Base-by-base conservation (phyloP, 2,797 vertebrate genomes). In the Etheostoma nigrum region DNA sequence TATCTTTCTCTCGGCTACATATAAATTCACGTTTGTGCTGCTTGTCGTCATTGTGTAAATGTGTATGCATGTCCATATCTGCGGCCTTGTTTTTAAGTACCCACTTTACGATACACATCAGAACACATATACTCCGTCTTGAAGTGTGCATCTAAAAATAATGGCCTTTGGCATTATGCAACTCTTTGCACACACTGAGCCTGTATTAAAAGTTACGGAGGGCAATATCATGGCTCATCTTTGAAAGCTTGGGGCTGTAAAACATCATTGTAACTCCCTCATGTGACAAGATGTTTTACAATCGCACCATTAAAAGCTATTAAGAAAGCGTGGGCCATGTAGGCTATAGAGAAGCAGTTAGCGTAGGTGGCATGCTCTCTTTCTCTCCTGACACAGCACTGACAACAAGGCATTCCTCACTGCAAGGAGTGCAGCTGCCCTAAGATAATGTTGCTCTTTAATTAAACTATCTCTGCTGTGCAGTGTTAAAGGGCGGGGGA, bases 371-470 rank as follows among this genome's bases (percentile, higher is more conserved):
- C 71, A 19, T 48, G 52, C 71, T 47, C 40, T 72, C 70, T 72
- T 12, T 71, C 84, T 88, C 40, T 83, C 81, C 87, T 83, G 83
- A 89, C 76, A 25, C 81, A 77, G 85, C 83, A 82, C 66, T 84
- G 83, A 78, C 83, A 83, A 80, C 72, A 79, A 77, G 45, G 67
- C 85, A 86, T 81, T 90, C 82, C 83, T 84, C 74, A 15, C 48
- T 52, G 80, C 21, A n/a, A 85, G 91, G 89, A 74, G 90, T 83
- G 78, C 73, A 78, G 79, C 80, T 82, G 80, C 85, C 84, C 86
- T 90, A 91, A 94, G 67, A 93, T 87, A 94, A 94, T 92, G 93
- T 94, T 95, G 90, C 95, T 94, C 86, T 95, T 95, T 94, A 93
- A 96, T 96, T 95, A 94, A 94, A 94, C 80, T 79, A 81, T 90